Evolutionary conservation across 1,140 invertebrate genomes (phyloP).

Genomic region (Phymastichus coffea): DNA sequence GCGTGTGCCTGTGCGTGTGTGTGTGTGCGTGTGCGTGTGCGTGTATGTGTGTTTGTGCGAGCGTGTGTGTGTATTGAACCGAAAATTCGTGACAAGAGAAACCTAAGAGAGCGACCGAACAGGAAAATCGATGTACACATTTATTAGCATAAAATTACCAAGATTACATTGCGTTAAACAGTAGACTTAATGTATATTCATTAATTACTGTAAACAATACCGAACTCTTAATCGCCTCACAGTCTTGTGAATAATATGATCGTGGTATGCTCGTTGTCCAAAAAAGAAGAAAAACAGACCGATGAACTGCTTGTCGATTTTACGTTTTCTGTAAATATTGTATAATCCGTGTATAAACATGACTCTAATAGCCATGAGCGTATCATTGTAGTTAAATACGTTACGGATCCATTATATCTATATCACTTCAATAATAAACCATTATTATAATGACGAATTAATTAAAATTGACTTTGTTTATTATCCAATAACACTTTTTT

Average conservation of each 20-base stretch:
- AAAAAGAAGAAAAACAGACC: constrained; percentile 43
- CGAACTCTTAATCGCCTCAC: constrained; percentile 19
- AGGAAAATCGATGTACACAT: constrained; percentile 22
- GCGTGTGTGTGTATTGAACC: too few species aligned
- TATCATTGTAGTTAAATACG: constrained; percentile 56
- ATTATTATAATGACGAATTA: constrained; percentile 47
- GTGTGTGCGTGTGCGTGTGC: too few species aligned
- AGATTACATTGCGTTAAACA: constrained; percentile 20
- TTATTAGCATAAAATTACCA: constrained; percentile 25
- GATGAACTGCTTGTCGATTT: constrained; percentile 45
- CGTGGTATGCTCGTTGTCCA: constrained; percentile 47
- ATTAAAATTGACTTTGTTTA: too few species aligned
- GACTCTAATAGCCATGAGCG: constrained; percentile 52
- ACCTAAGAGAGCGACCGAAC: not conserved
- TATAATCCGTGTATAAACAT: constrained; percentile 59
- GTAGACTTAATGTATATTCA: constrained; percentile 30
- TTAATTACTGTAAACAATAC: constrained; percentile 27
- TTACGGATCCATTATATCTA: constrained; percentile 57
- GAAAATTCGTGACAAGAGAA: not conserved
- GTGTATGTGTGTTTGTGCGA: too few species aligned
- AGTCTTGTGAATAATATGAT: constrained; percentile 44
- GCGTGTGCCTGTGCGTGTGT: too few species aligned
- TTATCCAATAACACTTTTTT: too few species aligned
- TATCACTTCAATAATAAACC: constrained; percentile 57
- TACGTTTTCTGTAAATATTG: constrained; percentile 54